Percentiles rank a stretch among this genome's conserved stretches.
phyloP scores from a whole-genome alignment of 2,888 invertebrate genomes.

The Cinara cedri region DNA sequence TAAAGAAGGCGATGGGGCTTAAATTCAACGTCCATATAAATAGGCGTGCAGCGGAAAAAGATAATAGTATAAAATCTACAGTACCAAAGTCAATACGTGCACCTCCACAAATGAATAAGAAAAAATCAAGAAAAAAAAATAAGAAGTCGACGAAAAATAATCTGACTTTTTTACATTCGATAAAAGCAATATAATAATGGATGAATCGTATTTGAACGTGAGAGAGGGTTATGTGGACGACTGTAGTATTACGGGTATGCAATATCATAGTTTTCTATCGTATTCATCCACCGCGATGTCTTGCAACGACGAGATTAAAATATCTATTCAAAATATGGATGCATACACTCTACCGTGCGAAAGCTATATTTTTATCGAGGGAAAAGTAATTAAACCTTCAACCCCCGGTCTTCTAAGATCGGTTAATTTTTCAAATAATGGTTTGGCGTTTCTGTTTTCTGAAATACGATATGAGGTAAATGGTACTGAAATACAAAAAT shows the following conservation, averaged over 20 bases:
- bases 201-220: not conserved
- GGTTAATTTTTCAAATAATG: constrained; percentile 8
- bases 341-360: not conserved
- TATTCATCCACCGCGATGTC: not conserved
- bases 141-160: not conserved
- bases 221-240: not conserved
- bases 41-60: too few relatives aligned
- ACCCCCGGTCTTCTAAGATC: too few relatives aligned
- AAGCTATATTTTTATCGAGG: constrained; percentile 1
- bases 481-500: not conserved
- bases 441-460: constrained; percentile 9
- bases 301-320: not conserved
- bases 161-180: not conserved
- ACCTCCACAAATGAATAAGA: too few relatives aligned
- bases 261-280: not conserved
- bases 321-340: not conserved
- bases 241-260: not conserved
- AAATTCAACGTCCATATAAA: too few relatives aligned
- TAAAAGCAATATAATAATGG: not conserved
- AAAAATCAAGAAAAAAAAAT: too few relatives aligned
- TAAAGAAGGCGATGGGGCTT: too few relatives aligned
- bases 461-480: constrained; percentile 19
- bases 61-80: too few relatives aligned
- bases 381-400: not conserved
- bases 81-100: too few relatives aligned